Base-by-base conservation (phyloP, 1,140 invertebrate species). In the Sycobia sp. region DNA sequence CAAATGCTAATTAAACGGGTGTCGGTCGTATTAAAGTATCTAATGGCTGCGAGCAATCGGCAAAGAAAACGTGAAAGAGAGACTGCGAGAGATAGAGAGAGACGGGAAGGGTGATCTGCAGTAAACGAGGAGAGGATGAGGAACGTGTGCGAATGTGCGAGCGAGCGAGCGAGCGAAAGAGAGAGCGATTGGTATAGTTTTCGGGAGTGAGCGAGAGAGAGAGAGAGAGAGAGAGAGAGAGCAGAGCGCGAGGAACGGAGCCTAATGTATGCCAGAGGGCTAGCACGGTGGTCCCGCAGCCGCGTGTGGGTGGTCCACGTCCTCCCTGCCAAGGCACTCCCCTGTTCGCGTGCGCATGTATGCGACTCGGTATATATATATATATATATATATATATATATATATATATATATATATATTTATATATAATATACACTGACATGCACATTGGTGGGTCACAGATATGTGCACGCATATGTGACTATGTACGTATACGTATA, bases 261-360 rank as follows among this genome's bases (percentile, higher is more conserved):
- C 54, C 43, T 81, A 81, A 81, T 81, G 77, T 81, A 80, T 81
- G 79, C 79, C 77, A 80, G 77, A 76, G 75, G 77, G 73, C 79
- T 80, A 80, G 75, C 79, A 81, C 78, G 79, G 79, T 81, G 79
- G 79, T 81, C 79, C 68, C 77, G 71, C 76, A 71, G 71, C 70
- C 72, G 76, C 71, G 75, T 80, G 79, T 80, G 79, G 79, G 79
- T 81, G 79, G 79, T 81, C 79, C 77, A 69, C 74, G 74, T 79
- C 75, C 76, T 80, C 76, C 72, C 72, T 73, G 71, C 72, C 72
- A 75, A 73, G 75, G 73, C 74, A 76, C 73, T 76, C 74, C 74
- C 69, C 59, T n/a, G n/a, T n/a, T n/a, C n/a, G 58, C 62, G 66
- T 72, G 70, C 71, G 69, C 70, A 71, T 67, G 23, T 10, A 5